A percentile compares a stretch with the other conserved stretches of the same genome.
These are phyloP conservation scores for Meghimatium bilineatum DNA, from an alignment of 2,888 invertebrate species.

Conservation along the genomic window DNA sequence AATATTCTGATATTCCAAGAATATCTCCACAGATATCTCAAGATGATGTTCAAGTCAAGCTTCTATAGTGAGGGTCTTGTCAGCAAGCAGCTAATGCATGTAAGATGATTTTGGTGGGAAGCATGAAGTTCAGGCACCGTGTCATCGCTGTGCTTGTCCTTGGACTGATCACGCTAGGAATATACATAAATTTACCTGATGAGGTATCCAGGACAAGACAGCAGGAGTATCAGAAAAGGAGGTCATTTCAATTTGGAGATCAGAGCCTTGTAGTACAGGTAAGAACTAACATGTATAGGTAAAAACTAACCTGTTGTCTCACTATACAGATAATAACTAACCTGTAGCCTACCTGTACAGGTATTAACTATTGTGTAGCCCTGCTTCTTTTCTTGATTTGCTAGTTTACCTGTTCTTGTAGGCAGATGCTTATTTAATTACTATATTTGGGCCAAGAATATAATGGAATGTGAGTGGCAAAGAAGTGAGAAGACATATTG, in stretches of 20 bases:
- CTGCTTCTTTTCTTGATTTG: no score
- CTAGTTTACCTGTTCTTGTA: no score
- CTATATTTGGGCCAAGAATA: no score
- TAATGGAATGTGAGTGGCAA: no score
- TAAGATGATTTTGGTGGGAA: constrained; percentile 15
- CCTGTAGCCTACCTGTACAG: no score
- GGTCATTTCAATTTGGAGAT: constrained; percentile 18
- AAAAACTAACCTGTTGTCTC: no score
- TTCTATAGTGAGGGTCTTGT: not conserved
- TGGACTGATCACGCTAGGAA: not conserved
- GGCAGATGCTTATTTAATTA: no score
- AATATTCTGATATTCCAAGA: no score
- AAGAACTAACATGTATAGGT: no score
- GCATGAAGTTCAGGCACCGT: constrained; percentile 45
- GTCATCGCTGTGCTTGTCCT: constrained; percentile 37
- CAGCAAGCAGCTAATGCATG: not conserved
- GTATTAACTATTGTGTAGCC: no score
- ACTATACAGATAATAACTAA: no score
- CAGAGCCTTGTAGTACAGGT: not conserved
- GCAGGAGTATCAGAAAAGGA: constrained; percentile 6
- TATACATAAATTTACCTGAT: constrained; percentile 39
- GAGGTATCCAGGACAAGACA: constrained; percentile 7
- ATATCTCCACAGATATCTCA: not conserved
- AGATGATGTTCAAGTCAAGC: not conserved
- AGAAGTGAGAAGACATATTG: no score